Percentiles rank a stretch among this genome's conserved stretches.
Conservation (phyloP, 2,888 invertebrate species). For the Oxyscelio sp. region DNA sequence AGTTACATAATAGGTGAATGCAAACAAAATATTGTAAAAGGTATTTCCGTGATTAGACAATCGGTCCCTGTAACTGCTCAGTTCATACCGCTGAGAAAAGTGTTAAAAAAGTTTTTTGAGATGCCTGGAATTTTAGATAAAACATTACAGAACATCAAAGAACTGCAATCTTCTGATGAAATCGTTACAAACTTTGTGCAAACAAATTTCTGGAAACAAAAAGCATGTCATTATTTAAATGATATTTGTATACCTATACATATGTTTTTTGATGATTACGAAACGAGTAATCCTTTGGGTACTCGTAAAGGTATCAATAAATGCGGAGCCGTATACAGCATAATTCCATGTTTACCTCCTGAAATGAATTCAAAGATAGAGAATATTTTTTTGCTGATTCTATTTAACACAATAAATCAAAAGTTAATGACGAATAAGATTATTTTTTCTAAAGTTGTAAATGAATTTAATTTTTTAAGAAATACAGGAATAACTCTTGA, state of each 20-base stretch:
- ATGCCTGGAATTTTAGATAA: slow-evolving; percentile 34
- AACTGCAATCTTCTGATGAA: slow-evolving; percentile 30
- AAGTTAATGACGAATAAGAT: slow-evolving; percentile 26
- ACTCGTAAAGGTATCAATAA: slow-evolving; percentile 38
- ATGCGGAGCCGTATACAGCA: slow-evolving; percentile 35
- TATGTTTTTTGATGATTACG: no score
- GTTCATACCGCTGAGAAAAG: slow-evolving; percentile 24
- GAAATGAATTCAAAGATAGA: slow-evolving; percentile 43
- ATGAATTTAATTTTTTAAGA: slow-evolving; percentile 39
- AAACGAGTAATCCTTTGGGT: slow-evolving; percentile 37
- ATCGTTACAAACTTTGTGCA: slow-evolving; percentile 67
- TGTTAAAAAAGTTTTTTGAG: slow-evolving; percentile 47
- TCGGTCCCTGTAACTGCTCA: slow-evolving; percentile 26
- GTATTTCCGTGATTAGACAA: slow-evolving; percentile 15
- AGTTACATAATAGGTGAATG: slow-evolving; percentile 28
- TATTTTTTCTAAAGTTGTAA: slow-evolving; percentile 45
- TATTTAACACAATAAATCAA: slow-evolving; percentile 39
- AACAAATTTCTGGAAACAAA: slow-evolving; percentile 13
- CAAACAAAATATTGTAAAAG: slow-evolving; percentile 32
- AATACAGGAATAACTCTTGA: slow-evolving; percentile 9
- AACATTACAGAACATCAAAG: slow-evolving; percentile 37
- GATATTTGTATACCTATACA: slow-evolving; percentile 11
- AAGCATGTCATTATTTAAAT: not conserved
- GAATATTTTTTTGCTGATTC: slow-evolving; percentile 41
- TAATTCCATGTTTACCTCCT: slow-evolving; percentile 45